Evolutionary conservation across 1,140 invertebrate genomes (phyloP), one percentile per base, ranked within the genome.

Genomic region (Atta cephalotes): DNA sequence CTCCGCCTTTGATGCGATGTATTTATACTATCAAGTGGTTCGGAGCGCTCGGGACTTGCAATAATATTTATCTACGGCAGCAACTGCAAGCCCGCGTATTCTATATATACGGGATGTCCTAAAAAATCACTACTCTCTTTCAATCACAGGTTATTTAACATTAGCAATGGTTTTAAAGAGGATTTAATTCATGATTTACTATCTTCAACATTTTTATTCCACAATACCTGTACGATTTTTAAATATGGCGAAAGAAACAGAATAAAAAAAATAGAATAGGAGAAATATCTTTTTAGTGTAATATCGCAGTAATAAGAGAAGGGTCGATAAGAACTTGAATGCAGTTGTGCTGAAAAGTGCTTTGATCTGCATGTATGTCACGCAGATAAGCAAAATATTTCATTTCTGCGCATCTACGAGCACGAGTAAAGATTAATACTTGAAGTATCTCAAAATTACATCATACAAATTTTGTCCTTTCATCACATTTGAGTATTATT

Each of bases 11-110:
- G 72, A 86, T 70, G 79, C 85, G 89, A 91, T 93, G 90, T 94
- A 94, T 94, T 93, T 94, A 92, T 92, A 93, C 82, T 85, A 87
- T 93, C 91, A 87, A 93, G 93, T 92, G 91, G 82, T 91, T 92
- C 84, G 79, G 66, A 91, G 90, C 90, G 87, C 82, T 89, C 85
- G 58, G 86, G 77, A 87, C 74, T 71, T 88, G 80, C 82, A 88
- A 91, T 93, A 93, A 93, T 91, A 92, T 92, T 92, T 93, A 92
- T 93, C 88, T 90, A 78, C 53, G 68, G 71, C 68, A 65, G 72
- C 72, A 86, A 84, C 86, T 76, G 63, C 74, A 85, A 60, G 76
- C 79, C 68, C 35, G 49, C 39, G 10, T 28, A 79, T 66, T 66
- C 39, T 77, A 66, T 66, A 79, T 79, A 79, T 79, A 79, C 77